Conservation (phyloP, 2,888 invertebrate species). For the Macrophya annulata region DNA sequence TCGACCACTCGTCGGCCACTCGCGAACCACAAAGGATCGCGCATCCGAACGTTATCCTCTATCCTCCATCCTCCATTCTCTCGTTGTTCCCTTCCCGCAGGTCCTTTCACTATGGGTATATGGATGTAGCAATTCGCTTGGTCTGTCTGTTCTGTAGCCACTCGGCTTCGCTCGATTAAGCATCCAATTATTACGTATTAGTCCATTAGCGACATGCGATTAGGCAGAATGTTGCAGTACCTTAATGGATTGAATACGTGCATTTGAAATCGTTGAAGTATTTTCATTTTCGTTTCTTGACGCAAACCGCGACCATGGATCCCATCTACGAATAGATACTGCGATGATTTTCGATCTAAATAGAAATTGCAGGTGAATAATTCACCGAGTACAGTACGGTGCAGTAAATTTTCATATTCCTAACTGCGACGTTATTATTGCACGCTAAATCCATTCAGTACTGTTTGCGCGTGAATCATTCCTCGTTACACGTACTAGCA, state of each 20-base stretch:
- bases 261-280: background rate
- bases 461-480: constrained; percentile 67
- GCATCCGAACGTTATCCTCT: constrained; percentile 35
- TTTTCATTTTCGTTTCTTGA: background rate
- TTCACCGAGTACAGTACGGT: background rate
- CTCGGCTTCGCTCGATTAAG: constrained; percentile 39
- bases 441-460: constrained; percentile 58
- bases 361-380: background rate
- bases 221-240: constrained; percentile 11
- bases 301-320: background rate
- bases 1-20: constrained; percentile 39
- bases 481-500: constrained; percentile 68
- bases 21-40: constrained; percentile 50
- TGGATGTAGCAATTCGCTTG: constrained; percentile 9
- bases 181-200: constrained; percentile 54
- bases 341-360: background rate
- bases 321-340: background rate
- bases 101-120: background rate
- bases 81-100: background rate
- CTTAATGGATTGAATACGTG: background rate
- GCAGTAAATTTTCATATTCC: constrained; percentile 15
- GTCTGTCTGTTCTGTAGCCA: constrained; percentile 21
- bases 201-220: constrained; percentile 45
- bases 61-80: constrained; percentile 16
- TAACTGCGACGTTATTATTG: constrained; percentile 43